Evolutionary conservation across 2,888 invertebrate species (phyloP), one percentile per base, ranked within the genome.

Genomic region (Balanococcus diminutus): DNA sequence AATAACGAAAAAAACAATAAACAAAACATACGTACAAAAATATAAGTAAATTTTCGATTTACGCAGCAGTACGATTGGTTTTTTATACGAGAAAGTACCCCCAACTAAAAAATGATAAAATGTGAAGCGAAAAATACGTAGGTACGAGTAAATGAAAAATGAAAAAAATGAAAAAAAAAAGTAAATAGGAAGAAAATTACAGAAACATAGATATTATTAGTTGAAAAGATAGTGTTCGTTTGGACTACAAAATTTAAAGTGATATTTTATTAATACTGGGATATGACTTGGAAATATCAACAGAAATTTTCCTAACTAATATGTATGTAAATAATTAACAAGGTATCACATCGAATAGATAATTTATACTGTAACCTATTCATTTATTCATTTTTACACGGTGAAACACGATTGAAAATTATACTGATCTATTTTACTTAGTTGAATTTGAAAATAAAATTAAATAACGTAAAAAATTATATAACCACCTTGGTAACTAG

Each of bases 401-500:
- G 22, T 56, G 56, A 56, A 56, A 56, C 51, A 51, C 56, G 56
- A 56, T 56, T 56, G 56, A 56, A 42, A 56, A 22, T 56, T 56
- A 22, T 31, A 31, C 28, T 28, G 67, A 28, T 67, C 56, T 56
- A 56, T 9, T 28, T 28, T 67, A 67, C 14, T n/a, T n/a, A n/a
- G n/a, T 28, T 16, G 16, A 67, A 67, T 31, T 19, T 56, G 22
- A 56, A 56, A 19, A 56, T 22, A 56, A 56, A 56, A 56, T 56
- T 56, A 56, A 56, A 56, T 19, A 22, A 56, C 56, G 19, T 67
- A 67, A 67, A 67, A 67, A 67, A 67, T 28, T 25, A 67, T n/a
- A n/a, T 67, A 67, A 67, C 67, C 67, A 67, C 67, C 67, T 67
- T 67, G 67, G 67, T 67, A 67, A 67, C 67, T 67, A 67, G 67